Conservation (phyloP, 2,888 invertebrate genomes). For the Petrolisthes cinctipes region DNA sequence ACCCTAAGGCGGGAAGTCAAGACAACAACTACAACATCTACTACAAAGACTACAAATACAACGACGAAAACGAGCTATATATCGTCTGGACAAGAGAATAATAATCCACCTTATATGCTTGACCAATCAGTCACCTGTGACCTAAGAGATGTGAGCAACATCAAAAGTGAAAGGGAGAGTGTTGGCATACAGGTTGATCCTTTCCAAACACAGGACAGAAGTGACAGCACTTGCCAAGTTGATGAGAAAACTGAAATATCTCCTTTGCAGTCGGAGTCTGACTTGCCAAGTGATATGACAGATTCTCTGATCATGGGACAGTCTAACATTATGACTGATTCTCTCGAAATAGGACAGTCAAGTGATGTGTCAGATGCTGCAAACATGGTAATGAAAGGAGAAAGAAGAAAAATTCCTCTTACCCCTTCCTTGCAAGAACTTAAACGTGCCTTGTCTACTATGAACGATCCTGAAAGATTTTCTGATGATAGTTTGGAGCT, state of each 20-base stretch:
- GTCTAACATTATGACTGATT: too few relatives aligned
- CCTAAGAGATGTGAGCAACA: not conserved
- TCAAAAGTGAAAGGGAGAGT: slow-evolving; percentile 10
- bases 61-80: not conserved
- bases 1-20: slow-evolving; percentile 23
- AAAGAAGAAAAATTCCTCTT: slow-evolving; percentile 33
- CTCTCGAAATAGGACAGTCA: too few relatives aligned
- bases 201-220: not conserved
- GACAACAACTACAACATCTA: slow-evolving; percentile 23
- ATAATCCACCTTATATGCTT: not conserved
- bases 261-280: not conserved
- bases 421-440: slow-evolving; percentile 31
- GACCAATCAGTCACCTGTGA: slow-evolving; percentile 36
- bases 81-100: not conserved
- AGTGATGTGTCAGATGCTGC: not conserved
- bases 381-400: not conserved
- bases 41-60: slow-evolving; percentile 18
- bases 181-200: slow-evolving; percentile 22
- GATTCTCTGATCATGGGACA: too few relatives aligned
- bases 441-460: slow-evolving; percentile 7
- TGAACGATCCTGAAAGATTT: slow-evolving; percentile 38
- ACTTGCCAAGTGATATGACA: not conserved
- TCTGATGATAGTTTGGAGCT: slow-evolving; percentile 62
- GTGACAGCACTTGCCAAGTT: not conserved
- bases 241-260: not conserved